Base-by-base conservation (phyloP, 2,888 invertebrate species). In the Macrophya annulata region DNA sequence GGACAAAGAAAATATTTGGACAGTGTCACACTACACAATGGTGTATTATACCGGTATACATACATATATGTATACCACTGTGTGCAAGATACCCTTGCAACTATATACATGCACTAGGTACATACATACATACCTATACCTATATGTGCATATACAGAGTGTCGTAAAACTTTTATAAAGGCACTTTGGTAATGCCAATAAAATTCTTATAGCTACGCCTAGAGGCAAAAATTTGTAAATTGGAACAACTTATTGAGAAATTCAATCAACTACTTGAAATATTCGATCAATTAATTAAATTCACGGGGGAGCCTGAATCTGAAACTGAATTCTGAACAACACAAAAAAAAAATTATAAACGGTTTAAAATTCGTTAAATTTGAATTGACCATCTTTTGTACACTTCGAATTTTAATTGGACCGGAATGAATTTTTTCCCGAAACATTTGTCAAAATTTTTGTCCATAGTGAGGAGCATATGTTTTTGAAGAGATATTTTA, bases 1-100 rank as follows among this genome's bases (percentile, higher is more conserved):
- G 91, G 91, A 93, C 92, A 92, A 93, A 93, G 93, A 93, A 93
- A 93, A 93, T 93, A 92, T 93, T 93, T 93, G 93, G 92, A 93
- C 93, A 93, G 92, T 93, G 93, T 93, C 93, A 92, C 92, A 89
- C 91, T 90, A 89, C 90, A 90, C 89, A 91, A 89, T 87, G 90
- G 88, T 68, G 83, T 71, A 68, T 83, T 83, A 83, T 83, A 83
- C 68, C 48, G 37, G 43, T 37, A 62, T 81, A 59, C 43, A 55
- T 81, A 43, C 40, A 79, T 79, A 59, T 62, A 55, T 81, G 59
- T 59, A 79, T 79, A 59, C 10, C 9, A n/a, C 6, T 77, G 43
- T 43, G 37, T 43, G 37, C 62, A 8, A 71, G 45, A 31, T 48
- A 81, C 40, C 81, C 62, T 62, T 40, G 25, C 25, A 62, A 59